Conservation (phyloP, 2,888 invertebrate species). For the Teleiodes luculella region DNA sequence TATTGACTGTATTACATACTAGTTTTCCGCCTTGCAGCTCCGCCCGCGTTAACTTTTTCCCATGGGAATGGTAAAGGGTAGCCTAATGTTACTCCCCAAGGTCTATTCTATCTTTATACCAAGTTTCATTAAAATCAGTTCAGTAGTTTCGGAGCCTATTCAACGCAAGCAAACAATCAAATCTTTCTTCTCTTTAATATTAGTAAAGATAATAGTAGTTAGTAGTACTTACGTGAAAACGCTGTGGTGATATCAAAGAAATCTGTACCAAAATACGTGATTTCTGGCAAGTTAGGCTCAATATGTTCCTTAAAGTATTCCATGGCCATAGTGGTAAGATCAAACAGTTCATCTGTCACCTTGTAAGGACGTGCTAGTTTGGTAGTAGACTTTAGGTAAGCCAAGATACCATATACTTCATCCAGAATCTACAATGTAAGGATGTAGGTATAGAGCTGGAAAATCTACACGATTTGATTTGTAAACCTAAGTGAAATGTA, state of each 20-base stretch:
- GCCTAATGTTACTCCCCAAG: no score
- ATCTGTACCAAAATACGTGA: constrained; percentile 91
- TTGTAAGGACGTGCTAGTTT: constrained; percentile 92
- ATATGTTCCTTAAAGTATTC: constrained; percentile 97
- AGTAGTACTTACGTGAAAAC: constrained; percentile 80
- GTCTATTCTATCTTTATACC: no score
- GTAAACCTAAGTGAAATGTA: not conserved
- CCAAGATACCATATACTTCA: constrained; percentile 92
- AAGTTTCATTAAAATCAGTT: no score
- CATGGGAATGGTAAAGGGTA: no score
- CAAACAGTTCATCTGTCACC: constrained; percentile 95
- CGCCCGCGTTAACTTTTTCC: no score
- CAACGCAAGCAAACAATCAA: no score
- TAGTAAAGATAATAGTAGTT: no score
- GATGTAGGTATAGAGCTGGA: not conserved
- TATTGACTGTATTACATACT: no score
- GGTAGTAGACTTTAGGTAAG: constrained; percentile 89
- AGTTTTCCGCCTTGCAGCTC: no score
- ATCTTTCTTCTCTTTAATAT: no score
- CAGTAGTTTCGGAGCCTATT: no score
- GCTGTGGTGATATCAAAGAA: constrained; percentile 87
- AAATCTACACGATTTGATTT: no score
- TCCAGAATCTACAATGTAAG: constrained; percentile 85
- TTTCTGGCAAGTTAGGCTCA: constrained; percentile 92
- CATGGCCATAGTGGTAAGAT: constrained; percentile 98